These are phyloP conservation scores for Papilio helenus DNA, from an alignment of 1,140 invertebrate genomes.

Conservation along the genomic window DNA sequence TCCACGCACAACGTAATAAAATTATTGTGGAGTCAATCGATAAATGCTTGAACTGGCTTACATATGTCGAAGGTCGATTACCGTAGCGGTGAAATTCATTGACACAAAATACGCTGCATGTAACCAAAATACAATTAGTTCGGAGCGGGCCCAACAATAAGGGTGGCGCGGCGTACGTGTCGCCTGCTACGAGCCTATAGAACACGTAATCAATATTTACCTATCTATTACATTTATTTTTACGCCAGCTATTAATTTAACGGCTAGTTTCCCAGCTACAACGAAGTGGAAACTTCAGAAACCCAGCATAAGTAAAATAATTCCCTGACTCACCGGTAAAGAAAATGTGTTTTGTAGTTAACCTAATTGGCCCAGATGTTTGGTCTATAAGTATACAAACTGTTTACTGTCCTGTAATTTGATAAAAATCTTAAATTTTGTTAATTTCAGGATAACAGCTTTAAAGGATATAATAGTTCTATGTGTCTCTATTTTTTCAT, in stretches of 20 bases:
- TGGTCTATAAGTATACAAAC: no score
- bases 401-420: no score
- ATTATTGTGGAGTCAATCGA: not conserved
- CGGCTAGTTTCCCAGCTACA: no score
- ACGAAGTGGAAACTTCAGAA: no score
- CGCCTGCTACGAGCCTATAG: constrained; percentile 8
- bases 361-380: no score
- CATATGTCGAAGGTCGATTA: constrained; percentile 28
- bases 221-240: not conserved
- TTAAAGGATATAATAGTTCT: no score
- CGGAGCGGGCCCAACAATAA: constrained; percentile 30
- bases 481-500: no score
- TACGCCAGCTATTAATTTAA: not conserved
- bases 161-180: constrained; percentile 18
- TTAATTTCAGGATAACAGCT: no score
- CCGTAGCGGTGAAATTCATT: constrained; percentile 25
- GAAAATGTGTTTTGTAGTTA: no score
- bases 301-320: no score
- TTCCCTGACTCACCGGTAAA: no score
- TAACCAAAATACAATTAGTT: constrained; percentile 28
- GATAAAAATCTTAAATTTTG: no score
- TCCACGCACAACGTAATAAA: not conserved
- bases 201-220: constrained; percentile 28
- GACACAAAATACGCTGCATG: constrained; percentile 30
- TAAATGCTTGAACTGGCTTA: constrained; percentile 9